Evolutionary conservation across 2,797 vertebrate species (phyloP), one percentile per base, ranked within the genome.

Genomic region (Malacoctenus gilli): DNA sequence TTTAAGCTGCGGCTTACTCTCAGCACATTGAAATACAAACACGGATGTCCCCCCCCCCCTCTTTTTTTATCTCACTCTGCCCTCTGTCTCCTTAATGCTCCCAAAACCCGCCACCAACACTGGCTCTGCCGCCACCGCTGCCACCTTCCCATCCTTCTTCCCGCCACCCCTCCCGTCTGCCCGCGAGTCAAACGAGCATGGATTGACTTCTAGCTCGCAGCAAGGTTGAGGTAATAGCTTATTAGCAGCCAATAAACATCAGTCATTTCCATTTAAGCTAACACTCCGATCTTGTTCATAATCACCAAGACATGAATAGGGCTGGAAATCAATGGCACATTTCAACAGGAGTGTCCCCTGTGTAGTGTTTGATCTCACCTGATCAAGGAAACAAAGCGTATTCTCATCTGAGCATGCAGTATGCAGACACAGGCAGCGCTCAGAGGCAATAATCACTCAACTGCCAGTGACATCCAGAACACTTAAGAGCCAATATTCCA

Each of bases 211-310:
- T 70, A 64, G 76, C 80, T 84, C 37, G 70, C 72, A 84, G 85
- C 81, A 84, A 87, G 80, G 83, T 86, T 80, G 76, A 82, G 79
- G 82, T 86, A 91, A 90, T 87, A 74, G 82, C 83, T 89, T 87
- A 86, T 86, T 86, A 87, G 85, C 68, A 69, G 80, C 79, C 83
- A 88, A 85, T 87, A 84, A 86, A 84, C 81, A 89, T 86, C 87
- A 83, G 77, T 87, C 83, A 86, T 87, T 87, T 89, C 72, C 57
- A 82, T 87, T 89, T 87, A 87, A 70, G 82, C 80, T 43, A 82
- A 79, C 78, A 69, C 68, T 79, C 75, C 67, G 69, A 68, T 82
- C 57, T 23, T 48, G 64, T 77, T 88, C 82, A 80, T 85, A 76
- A 88, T 79, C 79, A 79, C 79, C 15, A 39, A 71, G 82, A 80